Evolutionary conservation across 1,140 invertebrate genomes (phyloP).

Genomic region (Eriocheir sinensis): DNA sequence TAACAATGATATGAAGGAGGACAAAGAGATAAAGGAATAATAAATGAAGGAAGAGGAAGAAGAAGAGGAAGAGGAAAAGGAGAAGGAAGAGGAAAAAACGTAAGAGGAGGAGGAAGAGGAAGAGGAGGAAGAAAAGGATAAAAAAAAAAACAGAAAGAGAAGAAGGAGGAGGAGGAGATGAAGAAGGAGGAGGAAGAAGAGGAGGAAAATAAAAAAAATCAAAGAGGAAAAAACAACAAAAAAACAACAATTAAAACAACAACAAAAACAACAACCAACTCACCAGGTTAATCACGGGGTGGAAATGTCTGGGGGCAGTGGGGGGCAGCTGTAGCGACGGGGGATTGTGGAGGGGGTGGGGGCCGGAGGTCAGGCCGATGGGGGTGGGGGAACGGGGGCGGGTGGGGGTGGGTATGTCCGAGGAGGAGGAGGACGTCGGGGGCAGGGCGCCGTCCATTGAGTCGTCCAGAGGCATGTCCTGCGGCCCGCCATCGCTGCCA

Average conservation of each 20-base stretch:
- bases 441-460: constrained; percentile 77
- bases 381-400: constrained; percentile 66
- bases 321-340: constrained; percentile 51
- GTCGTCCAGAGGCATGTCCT: constrained; percentile 76
- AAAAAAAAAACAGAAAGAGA: too few species aligned
- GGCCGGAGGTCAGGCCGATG: constrained; percentile 38
- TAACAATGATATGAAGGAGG: too few species aligned
- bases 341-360: constrained; percentile 34
- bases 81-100: not conserved
- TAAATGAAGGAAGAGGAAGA: not conserved
- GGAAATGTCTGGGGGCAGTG: constrained; percentile 67
- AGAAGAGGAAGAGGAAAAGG: not conserved
- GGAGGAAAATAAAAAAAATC: not conserved
- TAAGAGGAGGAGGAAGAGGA: not conserved
- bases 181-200: not conserved
- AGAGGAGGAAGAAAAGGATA: not conserved
- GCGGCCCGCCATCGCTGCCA: constrained; percentile 72
- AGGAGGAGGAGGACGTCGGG: constrained; percentile 46
- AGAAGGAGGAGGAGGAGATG: not conserved
- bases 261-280: constrained; percentile 38
- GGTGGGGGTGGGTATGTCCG: constrained; percentile 53
- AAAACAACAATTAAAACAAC: too few species aligned
- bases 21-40: too few species aligned
- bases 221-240: too few species aligned
- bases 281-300: constrained; percentile 75